These are phyloP conservation scores for Heliconius ismenius DNA, from an alignment of 2,888 invertebrate species.

Conservation along the genomic window DNA sequence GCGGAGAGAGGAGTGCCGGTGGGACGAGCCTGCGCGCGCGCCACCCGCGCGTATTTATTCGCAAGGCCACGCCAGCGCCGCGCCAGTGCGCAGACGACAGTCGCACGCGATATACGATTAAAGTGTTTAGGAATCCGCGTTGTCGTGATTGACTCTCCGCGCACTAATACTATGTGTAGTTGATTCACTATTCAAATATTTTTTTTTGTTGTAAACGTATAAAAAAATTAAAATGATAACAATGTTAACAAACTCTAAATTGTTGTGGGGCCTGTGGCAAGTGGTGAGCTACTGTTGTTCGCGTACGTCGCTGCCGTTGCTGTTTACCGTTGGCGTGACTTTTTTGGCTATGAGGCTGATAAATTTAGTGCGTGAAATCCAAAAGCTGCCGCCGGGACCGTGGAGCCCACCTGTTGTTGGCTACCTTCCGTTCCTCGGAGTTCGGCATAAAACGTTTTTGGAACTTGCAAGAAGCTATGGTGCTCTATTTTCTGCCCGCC, in stretches of 20 bases:
- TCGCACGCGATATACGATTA: slow-evolving; percentile 74
- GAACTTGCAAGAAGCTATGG: slow-evolving; percentile 90
- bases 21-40: slow-evolving; percentile 72
- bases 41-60: slow-evolving; percentile 75
- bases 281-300: slow-evolving; percentile 72
- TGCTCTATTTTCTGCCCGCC: slow-evolving; percentile 88
- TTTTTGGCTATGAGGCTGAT: slow-evolving; percentile 76
- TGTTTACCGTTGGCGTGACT: slow-evolving; percentile 75
- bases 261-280: slow-evolving; percentile 80
- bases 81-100: slow-evolving; percentile 78
- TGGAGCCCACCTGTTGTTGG: slow-evolving; percentile 93
- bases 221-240: slow-evolving; percentile 62
- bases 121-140: slow-evolving; percentile 61
- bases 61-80: slow-evolving; percentile 79
- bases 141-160: slow-evolving; percentile 66
- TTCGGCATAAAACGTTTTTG: slow-evolving; percentile 89
- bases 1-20: slow-evolving; percentile 72
- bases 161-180: slow-evolving; percentile 67
- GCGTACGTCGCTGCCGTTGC: slow-evolving; percentile 67
- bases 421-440: slow-evolving; percentile 90
- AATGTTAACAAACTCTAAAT: slow-evolving; percentile 72
- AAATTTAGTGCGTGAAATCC: slow-evolving; percentile 68
- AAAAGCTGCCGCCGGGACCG: slow-evolving; percentile 91
- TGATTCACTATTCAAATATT: slow-evolving; percentile 52
- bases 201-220: slow-evolving; percentile 47